Base-by-base conservation (phyloP, 2,888 invertebrate species). In the Drosophila demipolita region DNA sequence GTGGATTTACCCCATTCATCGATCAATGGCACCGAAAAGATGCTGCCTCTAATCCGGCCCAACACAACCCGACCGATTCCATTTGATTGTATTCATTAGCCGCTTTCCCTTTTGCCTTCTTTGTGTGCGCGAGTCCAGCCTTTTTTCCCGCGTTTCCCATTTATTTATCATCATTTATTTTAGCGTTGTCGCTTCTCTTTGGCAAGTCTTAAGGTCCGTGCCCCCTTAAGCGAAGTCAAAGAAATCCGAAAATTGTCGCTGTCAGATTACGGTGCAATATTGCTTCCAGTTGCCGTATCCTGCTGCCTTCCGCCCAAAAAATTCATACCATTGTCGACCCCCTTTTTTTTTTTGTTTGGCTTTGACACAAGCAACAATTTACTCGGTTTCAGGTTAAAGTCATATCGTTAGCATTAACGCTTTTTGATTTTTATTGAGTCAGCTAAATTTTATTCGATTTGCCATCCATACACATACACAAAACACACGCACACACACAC, bases 351-450 rank as follows among this genome's bases (percentile, higher is more conserved):
- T 26, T 29, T 50, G 6, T 17, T 80, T 75, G 86, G 85, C 89
- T 87, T 80, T 84, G 83, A 78, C 87, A 84, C 87, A 89, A 91
- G 86, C 90, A 84, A 82, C 89, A 89, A 87, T 90, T 85, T 82
- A 82, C 84, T 87, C 82, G 81, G 87, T 85, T 90, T 90, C 89
- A 91, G 89, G 85, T 91, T 91, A 90, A 90, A 91, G 91, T 92
- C 91, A 91, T 92, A 91, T 91, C 91, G 91, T 92, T 92, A 90
- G 92, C 92, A 92, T 92, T 92, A 92, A 92, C 92, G 92, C 91
- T 92, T 90, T 92, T 92, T 92, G 92, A 92, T 92, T 92, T 92
- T 92, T 92, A 92, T 92, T 92, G 92, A 92, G 92, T 92, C 92
- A 92, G 92, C 92, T 87, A 87, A 91, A 92, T 92, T 92, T 91